Base-by-base conservation (phyloP, 1,140 invertebrate genomes). In the Pseudomyrmex gracilis region DNA sequence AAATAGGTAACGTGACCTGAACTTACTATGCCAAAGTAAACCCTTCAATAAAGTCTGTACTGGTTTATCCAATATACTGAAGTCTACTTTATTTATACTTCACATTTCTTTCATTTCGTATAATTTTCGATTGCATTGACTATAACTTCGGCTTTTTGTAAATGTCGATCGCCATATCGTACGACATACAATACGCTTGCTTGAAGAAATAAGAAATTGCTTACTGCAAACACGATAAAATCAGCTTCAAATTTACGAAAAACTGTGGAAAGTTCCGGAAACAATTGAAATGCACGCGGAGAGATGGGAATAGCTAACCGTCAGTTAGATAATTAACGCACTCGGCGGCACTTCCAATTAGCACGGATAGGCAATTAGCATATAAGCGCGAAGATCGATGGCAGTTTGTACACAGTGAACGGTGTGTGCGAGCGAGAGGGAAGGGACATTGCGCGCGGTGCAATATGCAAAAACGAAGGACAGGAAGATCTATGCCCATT, bases 271-370 rank as follows among this genome's bases (percentile, higher is more conserved):
- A 66, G 51, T 7, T 7, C 24, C 82, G 68, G 70, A 76, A 73
- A 61, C 60, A 53, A 77, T 20, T 58, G 61, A 66, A 64, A 83
- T 57, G 83, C 61, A 57, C 47, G 60, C 49, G 64, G 34, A 76
- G 51, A 84, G 73, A 64, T 78, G 73, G 67, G 61, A 77, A 85
- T 84, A 66, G 43, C 66, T 61, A 73, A 64, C 70, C 80, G 60
- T 90, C 83, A 84, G 85, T 88, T 85, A 85, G 85, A 89, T 85
- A 88, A 88, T 88, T 86, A 91, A 86, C 82, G 73, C 67, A 86
- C 87, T 89, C 83, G 67, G 77, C 76, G 83, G 73, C 66, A 68
- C 73, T 84, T 83, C 83, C 83, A 85, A 85, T 77, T 87, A 85
- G 67, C 67, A 82, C 73, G 47, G 55, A 71, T 83, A 83, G 76